These are phyloP conservation scores for Epinephelus lanceolatus DNA, from an alignment of 2,113 vertebrate species.

Conservation along the genomic window DNA sequence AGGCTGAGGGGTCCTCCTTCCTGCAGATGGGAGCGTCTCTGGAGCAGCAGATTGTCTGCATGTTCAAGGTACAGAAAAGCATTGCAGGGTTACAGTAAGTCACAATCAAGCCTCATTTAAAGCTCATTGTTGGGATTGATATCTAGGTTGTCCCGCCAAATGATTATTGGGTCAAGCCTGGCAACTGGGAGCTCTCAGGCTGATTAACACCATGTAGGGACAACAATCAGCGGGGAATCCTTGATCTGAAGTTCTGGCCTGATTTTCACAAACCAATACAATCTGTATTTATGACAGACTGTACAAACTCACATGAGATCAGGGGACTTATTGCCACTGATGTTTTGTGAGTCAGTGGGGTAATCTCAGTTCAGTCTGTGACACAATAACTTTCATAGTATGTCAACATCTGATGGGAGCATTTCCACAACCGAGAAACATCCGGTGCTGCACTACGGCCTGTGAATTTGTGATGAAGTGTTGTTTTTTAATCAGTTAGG, in stretches of 20 bases:
- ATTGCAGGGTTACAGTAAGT: neutral
- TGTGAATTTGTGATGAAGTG: neutral
- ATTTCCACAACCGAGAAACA: neutral
- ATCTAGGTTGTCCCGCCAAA: conserved; percentile 1
- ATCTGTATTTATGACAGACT: conserved; percentile 33
- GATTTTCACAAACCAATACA: conserved; percentile 8
- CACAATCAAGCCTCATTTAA: neutral
- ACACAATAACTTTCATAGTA: neutral
- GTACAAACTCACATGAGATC: conserved; percentile 28
- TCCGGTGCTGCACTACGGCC: neutral
- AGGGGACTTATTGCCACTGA: conserved; percentile 10
- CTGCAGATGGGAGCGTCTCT: conserved; percentile 96
- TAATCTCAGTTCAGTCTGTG: conserved; percentile 37
- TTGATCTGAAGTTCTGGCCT: conserved; percentile 12
- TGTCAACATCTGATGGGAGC: neutral
- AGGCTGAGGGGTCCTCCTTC: conserved; percentile 95
- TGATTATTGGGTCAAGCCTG: neutral
- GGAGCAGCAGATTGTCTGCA: conserved; percentile 95
- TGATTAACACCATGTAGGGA: conserved; percentile 20
- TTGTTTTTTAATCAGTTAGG: neutral
- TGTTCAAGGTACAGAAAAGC: conserved; percentile 89
- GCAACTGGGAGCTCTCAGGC: conserved; percentile 17
- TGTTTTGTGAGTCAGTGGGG: conserved; percentile 24
- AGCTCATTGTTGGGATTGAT: neutral
- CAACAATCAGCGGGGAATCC: conserved; percentile 26